Base-by-base conservation (phyloP, 2,888 invertebrate genomes). In the Lordiphosa andalusiaca region DNA sequence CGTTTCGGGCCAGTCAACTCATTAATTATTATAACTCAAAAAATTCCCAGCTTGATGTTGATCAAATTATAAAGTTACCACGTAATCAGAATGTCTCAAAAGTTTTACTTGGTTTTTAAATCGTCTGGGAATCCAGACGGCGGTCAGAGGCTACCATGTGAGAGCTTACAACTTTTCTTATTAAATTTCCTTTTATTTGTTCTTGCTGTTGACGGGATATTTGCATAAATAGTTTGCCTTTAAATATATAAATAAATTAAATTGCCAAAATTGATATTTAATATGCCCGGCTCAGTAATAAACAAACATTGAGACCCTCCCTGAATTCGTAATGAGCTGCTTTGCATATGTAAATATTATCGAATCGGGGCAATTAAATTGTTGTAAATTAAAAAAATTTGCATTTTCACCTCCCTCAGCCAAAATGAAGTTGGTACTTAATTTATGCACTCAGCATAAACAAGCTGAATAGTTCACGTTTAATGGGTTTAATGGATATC, bases 121-220 rank as follows among this genome's bases (percentile, higher is more conserved):
- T 33, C 49, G 76, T 80, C 73, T 76, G 73, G 51, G 57, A 69
- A 69, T 58, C 62, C 67, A 73, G 67, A 80, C 77, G 55, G 39
- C 42, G 59, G 59, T 60, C 59, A 61, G 62, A 61, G 62, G 9
- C 30, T 9, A 9, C 1, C 9, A 30, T 30, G 38, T 42, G 39
- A 57, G 57, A 37, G 33, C 33, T 38, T n/a, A 35, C 61, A 59
- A 60, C 52, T 51, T 60, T 60, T 36, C 59, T 60, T 60, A 60
- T 60, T 61, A 59, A 59, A 52, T 16, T 16, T 16, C 16, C 16
- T 16, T 60, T 38, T 61, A 16, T 51, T 59, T 61, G 61, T 59
- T 61, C 42, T 57, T 55, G 39, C 44, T 47, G 23, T 40, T 47
- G 9, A 30, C 30, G 9, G 3, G 30, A 30, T 9, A 30, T 30